These are phyloP conservation scores for Melipona bicolor DNA, from an alignment of 2,888 invertebrate genomes.

Conservation along the genomic window DNA sequence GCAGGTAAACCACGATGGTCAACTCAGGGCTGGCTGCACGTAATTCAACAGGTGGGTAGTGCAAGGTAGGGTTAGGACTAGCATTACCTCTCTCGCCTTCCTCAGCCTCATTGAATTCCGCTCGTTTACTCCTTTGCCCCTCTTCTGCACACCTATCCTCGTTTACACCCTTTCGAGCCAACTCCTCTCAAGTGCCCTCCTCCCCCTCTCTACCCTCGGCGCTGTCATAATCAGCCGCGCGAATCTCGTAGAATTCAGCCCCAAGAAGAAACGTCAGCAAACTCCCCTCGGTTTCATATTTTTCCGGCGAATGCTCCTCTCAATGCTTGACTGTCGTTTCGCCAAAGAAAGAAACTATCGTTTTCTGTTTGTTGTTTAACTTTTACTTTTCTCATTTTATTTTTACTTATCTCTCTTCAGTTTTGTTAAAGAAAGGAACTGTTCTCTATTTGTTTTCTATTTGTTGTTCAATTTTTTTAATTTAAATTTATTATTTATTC, in stretches of 20 bases:
- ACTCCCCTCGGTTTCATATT: neutral
- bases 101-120: conserved; percentile 63
- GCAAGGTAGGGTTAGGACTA: conserved; percentile 74
- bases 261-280: neutral
- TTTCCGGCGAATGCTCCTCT: neutral
- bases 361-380: too few species aligned
- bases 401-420: too few species aligned
- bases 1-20: conserved; percentile 67
- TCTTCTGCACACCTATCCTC: conserved; percentile 47
- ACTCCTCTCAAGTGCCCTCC: conserved; percentile 27
- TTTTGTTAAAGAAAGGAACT: too few species aligned
- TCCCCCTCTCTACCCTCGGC: neutral
- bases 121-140: conserved; percentile 60
- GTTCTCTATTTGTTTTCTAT: too few species aligned
- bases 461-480: too few species aligned
- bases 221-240: conserved; percentile 43
- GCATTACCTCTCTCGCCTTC: conserved; percentile 67
- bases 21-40: conserved; percentile 61
- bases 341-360: neutral
- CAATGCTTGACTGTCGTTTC: neutral
- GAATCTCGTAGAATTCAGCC: conserved; percentile 8
- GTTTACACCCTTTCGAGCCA: conserved; percentile 44
- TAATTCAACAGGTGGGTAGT: conserved; percentile 80
- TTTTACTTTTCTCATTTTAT: too few species aligned
- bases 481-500: too few species aligned